Evolutionary conservation across 2,888 invertebrate species (phyloP).

Genomic region (Esperia sulphurella): DNA sequence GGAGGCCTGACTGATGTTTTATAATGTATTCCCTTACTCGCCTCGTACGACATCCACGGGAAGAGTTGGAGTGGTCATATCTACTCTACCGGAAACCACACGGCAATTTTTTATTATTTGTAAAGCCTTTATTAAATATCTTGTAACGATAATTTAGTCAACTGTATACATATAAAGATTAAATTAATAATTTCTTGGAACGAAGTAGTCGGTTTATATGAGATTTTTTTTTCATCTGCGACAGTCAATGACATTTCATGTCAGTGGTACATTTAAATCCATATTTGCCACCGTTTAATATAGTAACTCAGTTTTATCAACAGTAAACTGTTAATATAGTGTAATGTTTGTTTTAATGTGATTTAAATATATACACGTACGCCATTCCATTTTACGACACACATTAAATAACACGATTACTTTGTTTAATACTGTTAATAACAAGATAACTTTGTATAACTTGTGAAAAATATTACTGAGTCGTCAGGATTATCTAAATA

Average conservation of each 20-base stretch:
- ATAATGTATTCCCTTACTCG: too few relatives aligned
- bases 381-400: constrained; percentile 3
- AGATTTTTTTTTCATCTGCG: not conserved
- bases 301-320: constrained; percentile 6
- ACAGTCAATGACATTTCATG: too few relatives aligned
- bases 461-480: constrained; percentile 9
- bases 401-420: constrained; percentile 14
- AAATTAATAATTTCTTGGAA: too few relatives aligned
- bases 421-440: constrained; percentile 7
- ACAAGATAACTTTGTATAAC: not conserved
- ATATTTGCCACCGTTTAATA: not conserved
- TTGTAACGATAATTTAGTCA: too few relatives aligned
- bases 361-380: constrained; percentile 2
- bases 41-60: too few relatives aligned
- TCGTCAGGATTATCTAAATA: not conserved
- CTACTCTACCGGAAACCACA: too few relatives aligned
- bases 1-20: too few relatives aligned
- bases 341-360: constrained; percentile 8
- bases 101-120: too few relatives aligned
- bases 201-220: too few relatives aligned
- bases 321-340: constrained; percentile 5
- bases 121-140: too few relatives aligned
- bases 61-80: too few relatives aligned
- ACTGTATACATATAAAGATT: too few relatives aligned
- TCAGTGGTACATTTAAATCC: not conserved